Conservation (phyloP, 2,113 vertebrate genomes). For the Lepus europaeus region DNA sequence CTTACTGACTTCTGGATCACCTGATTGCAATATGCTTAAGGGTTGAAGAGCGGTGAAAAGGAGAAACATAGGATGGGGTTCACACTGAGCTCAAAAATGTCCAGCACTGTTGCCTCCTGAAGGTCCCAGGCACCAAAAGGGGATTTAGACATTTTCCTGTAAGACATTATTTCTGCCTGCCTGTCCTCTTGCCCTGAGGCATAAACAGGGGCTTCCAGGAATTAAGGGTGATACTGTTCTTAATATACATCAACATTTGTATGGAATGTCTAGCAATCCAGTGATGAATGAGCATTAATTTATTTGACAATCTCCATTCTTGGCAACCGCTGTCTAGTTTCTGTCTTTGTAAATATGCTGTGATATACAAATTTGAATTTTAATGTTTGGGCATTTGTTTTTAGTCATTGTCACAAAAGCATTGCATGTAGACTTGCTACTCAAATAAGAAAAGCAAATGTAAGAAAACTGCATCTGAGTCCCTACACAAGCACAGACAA, state of each 20-base stretch:
- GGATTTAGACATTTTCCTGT: background rate
- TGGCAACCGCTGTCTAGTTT: background rate
- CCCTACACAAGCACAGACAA: background rate
- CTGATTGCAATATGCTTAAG: background rate
- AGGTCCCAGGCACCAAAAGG: background rate
- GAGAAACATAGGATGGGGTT: background rate
- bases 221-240: background rate
- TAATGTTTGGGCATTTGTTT: constrained; percentile 27
- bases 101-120: background rate
- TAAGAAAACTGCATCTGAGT: constrained; percentile 28
- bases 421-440: background rate
- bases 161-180: background rate
- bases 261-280: background rate
- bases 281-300: background rate
- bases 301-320: constrained; percentile 33
- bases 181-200: background rate
- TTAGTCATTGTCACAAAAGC: background rate
- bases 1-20: background rate
- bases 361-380: constrained; percentile 4
- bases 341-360: background rate
- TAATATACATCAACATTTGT: background rate
- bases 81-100: background rate
- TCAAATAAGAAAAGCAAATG: constrained; percentile 22
- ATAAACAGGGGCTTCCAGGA: background rate
- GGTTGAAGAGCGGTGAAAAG: background rate